A percentile compares a stretch with the other conserved stretches of the same genome.
phyloP scores from a whole-genome alignment of 2,797 vertebrate species.

The Enteromius mattozi region DNA sequence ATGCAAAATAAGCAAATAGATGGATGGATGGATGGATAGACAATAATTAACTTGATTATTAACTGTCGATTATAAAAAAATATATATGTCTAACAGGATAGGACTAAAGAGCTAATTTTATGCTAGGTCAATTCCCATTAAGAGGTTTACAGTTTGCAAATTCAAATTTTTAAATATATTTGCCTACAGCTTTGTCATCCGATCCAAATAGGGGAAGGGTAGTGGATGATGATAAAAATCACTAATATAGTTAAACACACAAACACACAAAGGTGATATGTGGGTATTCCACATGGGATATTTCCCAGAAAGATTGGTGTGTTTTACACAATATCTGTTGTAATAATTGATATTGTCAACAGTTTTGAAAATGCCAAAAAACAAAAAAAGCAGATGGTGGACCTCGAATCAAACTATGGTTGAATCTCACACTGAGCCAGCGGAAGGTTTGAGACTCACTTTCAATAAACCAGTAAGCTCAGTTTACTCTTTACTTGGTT shows the following conservation, averaged over 20 bases:
- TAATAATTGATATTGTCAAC: neutral
- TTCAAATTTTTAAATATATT: neutral
- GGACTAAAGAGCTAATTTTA: neutral
- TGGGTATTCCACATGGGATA: neutral
- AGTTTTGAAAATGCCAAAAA: neutral
- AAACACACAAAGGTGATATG: neutral
- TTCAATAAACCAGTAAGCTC: conserved; percentile 41
- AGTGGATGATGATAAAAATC: neutral
- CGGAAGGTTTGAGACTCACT: conserved; percentile 7
- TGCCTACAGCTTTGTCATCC: neutral
- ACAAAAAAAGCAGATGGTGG: neutral
- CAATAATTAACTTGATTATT: neutral
- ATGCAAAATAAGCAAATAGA: neutral
- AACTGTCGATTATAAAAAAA: neutral
- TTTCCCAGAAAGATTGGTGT: neutral
- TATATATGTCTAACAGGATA: neutral
- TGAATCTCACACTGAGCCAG: neutral
- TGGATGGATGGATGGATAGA: too few species aligned
- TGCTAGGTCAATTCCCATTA: neutral
- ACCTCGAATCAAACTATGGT: neutral
- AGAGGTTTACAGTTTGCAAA: neutral
- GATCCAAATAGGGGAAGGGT: neutral
- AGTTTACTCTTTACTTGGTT: conserved; percentile 34
- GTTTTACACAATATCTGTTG: neutral
- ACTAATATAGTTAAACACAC: neutral